phyloP scores from a whole-genome alignment of 2,888 invertebrate species.

The Hyposoter dolosus region DNA sequence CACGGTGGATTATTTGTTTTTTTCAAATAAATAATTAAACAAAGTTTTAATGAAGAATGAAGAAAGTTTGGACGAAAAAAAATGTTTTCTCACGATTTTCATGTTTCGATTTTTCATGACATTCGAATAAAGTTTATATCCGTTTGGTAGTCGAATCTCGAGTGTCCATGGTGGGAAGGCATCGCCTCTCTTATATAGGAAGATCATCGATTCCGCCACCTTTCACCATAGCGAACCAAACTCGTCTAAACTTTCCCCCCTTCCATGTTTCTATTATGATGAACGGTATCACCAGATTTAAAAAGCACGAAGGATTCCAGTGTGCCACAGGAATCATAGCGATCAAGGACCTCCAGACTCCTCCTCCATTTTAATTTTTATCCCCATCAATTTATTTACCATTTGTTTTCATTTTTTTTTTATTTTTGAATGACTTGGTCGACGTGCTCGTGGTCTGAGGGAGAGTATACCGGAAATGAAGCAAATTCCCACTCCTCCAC shows the following conservation, averaged over 20 bases:
- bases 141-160: slow-evolving; percentile 72
- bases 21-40: not conserved
- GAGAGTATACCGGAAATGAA: slow-evolving; percentile 50
- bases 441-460: slow-evolving; percentile 51
- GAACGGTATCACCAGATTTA: not conserved
- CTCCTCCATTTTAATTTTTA: slow-evolving; percentile 24
- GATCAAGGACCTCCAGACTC: slow-evolving; percentile 57
- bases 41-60: not conserved
- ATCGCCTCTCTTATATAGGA: slow-evolving; percentile 81
- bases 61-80: not conserved
- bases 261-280: slow-evolving; percentile 71
- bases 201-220: slow-evolving; percentile 80
- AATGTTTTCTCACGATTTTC: slow-evolving; percentile 58
- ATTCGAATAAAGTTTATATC: slow-evolving; percentile 16
- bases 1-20: not conserved
- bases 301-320: slow-evolving; percentile 40
- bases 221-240: slow-evolving; percentile 75
- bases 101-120: slow-evolving; percentile 51
- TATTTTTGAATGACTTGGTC: not conserved
- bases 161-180: slow-evolving; percentile 75
- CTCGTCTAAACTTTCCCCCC: slow-evolving; percentile 74
- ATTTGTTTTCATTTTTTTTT: not conserved
- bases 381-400: not conserved
- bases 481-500: slow-evolving; percentile 16
- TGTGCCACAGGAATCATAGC: not conserved